Evolutionary conservation across 2,113 vertebrate species (phyloP), one percentile per base, ranked within the genome.

Genomic region (Oryzias woworae): DNA sequence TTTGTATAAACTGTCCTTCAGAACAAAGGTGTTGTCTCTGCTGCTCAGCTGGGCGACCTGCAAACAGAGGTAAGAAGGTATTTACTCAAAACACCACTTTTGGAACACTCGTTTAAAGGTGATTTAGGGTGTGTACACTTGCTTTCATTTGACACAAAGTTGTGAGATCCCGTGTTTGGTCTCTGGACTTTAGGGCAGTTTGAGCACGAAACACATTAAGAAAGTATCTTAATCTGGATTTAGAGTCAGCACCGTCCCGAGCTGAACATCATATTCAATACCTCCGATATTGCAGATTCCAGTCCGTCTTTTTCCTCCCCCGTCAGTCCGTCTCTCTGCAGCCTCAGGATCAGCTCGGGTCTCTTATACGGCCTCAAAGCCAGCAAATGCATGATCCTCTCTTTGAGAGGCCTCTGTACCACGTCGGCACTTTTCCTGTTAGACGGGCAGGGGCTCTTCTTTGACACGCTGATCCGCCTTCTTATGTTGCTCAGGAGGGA

Each of bases 351-450:
- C 66, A 98, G 87, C 56, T 98, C 96, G 0, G 95, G 93, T 74
- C 93, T 95, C 83, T 91, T 93, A 74, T 97, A 97, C n/a, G 95
- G 94, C 87, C 95, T 94, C 65, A 98, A 93, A 2, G 94, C 96
- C 91, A 98, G 90, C 75, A 97, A 90, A 83, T 98, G 96, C 26
- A 92, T 85, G 7, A 97, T 88, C 14, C 95, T 90, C 53, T 98
- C 95, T 44, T 90, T 90, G 63, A 96, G 92, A 22, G 94, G 94
- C 64, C 92, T 87, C 75, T 92, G 90, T 17, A 91, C 88, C 64
- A 95, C 82, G 0, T 83, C 82, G 4, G n/a, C 41, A 18, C n/a
- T 48, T 3, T 45, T 70, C 53, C 84, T 81, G 62, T 73, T 66
- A 20, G 62, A 68, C 0, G 55, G 57, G 4, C 53, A 50, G n/a